These are phyloP conservation scores for Atherinomorus stipes DNA, from an alignment of 2,113 vertebrate genomes.

Conservation along the genomic window DNA sequence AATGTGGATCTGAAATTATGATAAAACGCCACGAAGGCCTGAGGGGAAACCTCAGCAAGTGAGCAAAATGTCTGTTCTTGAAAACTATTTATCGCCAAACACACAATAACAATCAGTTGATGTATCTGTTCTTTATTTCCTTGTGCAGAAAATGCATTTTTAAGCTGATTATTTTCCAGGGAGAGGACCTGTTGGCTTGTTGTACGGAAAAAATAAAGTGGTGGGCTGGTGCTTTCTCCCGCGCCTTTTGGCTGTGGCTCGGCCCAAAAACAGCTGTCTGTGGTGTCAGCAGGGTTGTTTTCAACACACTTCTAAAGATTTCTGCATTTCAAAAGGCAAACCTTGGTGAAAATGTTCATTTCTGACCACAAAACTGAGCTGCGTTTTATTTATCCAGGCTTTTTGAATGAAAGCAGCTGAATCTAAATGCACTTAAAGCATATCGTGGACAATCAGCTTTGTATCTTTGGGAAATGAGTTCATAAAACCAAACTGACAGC, in stretches of 20 bases:
- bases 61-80: constrained; percentile 7
- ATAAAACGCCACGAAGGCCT: constrained; percentile 11
- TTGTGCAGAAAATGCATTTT: constrained; percentile 26
- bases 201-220: constrained; percentile 59
- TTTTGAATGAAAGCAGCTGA: constrained; percentile 19
- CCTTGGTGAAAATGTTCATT: constrained; percentile 13
- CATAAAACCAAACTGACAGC: constrained; percentile 7
- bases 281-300: constrained; percentile 57
- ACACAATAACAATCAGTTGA: constrained; percentile 9
- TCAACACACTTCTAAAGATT: constrained; percentile 56
- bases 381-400: constrained; percentile 38
- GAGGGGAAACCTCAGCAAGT: constrained; percentile 24
- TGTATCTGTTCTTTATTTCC: constrained; percentile 49
- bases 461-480: constrained; percentile 5
- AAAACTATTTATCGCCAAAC: constrained; percentile 7
- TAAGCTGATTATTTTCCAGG: constrained; percentile 37
- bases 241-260: constrained; percentile 35
- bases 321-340: constrained; percentile 48
- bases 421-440: background rate
- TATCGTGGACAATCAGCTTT: background rate
- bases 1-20: constrained; percentile 40
- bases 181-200: constrained; percentile 59
- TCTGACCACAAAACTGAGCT: background rate
- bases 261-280: constrained; percentile 60
- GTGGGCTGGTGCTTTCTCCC: constrained; percentile 42